Conservation (phyloP, 2,888 invertebrate genomes). For the Caenorhabditis doughertyi region DNA sequence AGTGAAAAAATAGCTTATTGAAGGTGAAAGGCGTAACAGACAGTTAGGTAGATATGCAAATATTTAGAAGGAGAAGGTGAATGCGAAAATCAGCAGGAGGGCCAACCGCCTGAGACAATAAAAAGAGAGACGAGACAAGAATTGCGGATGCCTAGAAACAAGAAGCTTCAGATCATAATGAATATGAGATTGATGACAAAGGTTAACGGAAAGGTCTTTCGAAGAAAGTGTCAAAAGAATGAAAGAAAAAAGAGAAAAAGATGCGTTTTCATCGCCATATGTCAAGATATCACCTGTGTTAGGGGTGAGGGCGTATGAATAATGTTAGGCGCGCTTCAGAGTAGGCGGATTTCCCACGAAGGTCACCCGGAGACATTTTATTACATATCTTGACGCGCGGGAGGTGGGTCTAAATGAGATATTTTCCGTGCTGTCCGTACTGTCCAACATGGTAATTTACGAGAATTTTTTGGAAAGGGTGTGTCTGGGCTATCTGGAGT, state of each 20-base stretch:
- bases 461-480: constrained; percentile 20
- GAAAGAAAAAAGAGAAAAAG: neutral
- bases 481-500: constrained; percentile 11
- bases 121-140: constrained; percentile 36
- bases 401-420: constrained; percentile 28
- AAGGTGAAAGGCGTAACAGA: constrained; percentile 7
- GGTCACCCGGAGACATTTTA: constrained; percentile 52
- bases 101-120: constrained; percentile 5
- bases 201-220: constrained; percentile 48
- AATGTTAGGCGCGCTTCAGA: constrained; percentile 55
- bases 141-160: constrained; percentile 44
- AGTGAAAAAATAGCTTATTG: neutral
- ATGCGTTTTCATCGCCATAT: constrained; percentile 13
- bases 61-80: constrained; percentile 30
- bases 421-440: constrained; percentile 11
- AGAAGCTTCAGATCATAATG: constrained; percentile 56
- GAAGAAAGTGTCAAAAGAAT: constrained; percentile 30
- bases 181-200: constrained; percentile 51
- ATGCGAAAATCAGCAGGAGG: constrained; percentile 30
- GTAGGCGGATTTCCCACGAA: constrained; percentile 58
- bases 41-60: constrained; percentile 59
- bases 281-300: constrained; percentile 52
- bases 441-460: constrained; percentile 49
- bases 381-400: constrained; percentile 36
- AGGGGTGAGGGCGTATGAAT: constrained; percentile 50